phyloP scores from a whole-genome alignment of 1,140 invertebrate species.

The Dendrolimus punctatus region DNA sequence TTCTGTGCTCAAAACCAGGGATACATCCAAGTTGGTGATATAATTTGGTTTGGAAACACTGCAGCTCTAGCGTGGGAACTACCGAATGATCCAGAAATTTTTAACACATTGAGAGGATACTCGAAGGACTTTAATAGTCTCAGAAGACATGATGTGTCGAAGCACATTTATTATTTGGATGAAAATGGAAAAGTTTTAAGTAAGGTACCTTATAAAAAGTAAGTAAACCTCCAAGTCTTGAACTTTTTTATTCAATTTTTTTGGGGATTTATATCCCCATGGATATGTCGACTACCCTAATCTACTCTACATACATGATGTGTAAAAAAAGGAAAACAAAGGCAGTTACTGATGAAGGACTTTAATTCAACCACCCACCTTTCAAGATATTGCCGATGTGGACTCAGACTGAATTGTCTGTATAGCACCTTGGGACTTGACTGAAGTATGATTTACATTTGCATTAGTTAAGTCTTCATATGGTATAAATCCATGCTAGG shows the following conservation, averaged over 20 bases:
- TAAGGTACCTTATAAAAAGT: conserved; percentile 44
- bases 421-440: too few species aligned
- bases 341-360: too few species aligned
- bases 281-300: too few species aligned
- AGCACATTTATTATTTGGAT: conserved; percentile 47
- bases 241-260: background rate
- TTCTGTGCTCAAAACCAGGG: conserved; percentile 52
- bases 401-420: too few species aligned
- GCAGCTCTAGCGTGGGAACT: conserved; percentile 83
- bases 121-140: conserved; percentile 24
- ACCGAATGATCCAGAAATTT: conserved; percentile 72
- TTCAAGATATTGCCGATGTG: too few species aligned
- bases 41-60: conserved; percentile 80
- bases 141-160: conserved; percentile 34
- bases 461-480: too few species aligned
- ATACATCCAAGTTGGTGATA: conserved; percentile 59
- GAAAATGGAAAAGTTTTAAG: conserved; percentile 46
- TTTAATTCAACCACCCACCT: too few species aligned
- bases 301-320: too few species aligned
- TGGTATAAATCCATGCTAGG: too few species aligned
- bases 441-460: too few species aligned
- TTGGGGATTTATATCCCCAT: too few species aligned
- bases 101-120: conserved; percentile 40
- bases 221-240: conserved; percentile 12
- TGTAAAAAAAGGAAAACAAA: too few species aligned